A percentile compares a stretch with the other conserved stretches of the same genome.
These are phyloP conservation scores for Harmothoe impar DNA, from an alignment of 2,888 invertebrate species.

Conservation along the genomic window DNA sequence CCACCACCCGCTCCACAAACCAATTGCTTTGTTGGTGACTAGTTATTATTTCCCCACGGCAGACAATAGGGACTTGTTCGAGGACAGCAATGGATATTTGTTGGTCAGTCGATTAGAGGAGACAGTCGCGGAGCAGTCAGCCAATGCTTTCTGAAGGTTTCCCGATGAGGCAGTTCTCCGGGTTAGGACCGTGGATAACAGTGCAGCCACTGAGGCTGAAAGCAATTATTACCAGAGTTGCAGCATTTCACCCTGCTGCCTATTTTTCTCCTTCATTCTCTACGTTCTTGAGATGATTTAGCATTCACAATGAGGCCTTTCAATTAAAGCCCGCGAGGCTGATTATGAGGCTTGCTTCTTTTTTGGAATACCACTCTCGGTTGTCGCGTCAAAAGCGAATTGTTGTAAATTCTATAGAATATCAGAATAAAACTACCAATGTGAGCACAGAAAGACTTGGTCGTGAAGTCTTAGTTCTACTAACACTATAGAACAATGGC, in stretches of 20 bases:
- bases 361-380: not conserved
- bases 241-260: not conserved
- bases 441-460: not conserved
- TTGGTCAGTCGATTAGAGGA: constrained; percentile 46
- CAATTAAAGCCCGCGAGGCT: constrained; percentile 11
- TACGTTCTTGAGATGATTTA: constrained; percentile 13
- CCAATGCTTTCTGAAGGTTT: constrained; percentile 31
- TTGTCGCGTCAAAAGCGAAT: constrained; percentile 2
- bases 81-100: constrained; percentile 44
- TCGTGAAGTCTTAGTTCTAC: not conserved
- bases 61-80: not conserved
- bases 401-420: constrained; percentile 29
- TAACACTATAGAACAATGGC: not conserved
- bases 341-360: not conserved
- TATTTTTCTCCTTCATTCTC: not conserved
- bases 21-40: constrained; percentile 41
- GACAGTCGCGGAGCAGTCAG: constrained; percentile 6
- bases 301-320: not conserved
- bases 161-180: not conserved
- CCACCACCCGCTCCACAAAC: not conserved
- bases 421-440: not conserved
- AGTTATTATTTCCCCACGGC: constrained; percentile 43
- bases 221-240: not conserved
- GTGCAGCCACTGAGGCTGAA: not conserved
- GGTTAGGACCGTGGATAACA: not conserved